A percentile compares a stretch with the other conserved stretches of the same genome.
Conservation (phyloP, 2,113 vertebrate genomes). For the Nicator chloris region DNA sequence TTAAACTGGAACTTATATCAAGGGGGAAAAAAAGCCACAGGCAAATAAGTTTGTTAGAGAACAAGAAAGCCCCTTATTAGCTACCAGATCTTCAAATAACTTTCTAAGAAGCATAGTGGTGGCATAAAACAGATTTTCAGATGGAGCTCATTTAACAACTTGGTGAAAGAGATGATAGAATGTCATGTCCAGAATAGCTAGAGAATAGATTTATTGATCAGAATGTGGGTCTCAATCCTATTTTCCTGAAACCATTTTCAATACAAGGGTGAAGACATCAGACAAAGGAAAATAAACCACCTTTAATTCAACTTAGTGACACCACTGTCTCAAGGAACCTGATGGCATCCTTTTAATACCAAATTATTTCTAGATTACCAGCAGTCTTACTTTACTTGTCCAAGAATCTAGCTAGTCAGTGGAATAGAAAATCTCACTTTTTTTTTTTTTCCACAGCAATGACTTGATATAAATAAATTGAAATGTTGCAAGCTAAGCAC, state of each 20-base stretch:
- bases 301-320: background rate
- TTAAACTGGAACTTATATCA: background rate
- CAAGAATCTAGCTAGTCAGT: background rate
- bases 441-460: conserved; percentile 37
- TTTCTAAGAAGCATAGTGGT: background rate
- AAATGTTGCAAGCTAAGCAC: conserved; percentile 72
- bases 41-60: background rate
- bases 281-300: conserved; percentile 1
- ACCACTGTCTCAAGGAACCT: background rate
- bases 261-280: background rate
- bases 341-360: background rate
- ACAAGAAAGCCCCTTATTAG: background rate
- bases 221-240: background rate
- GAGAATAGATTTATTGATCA: background rate
- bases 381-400: background rate
- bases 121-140: background rate
- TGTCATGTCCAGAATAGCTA: background rate
- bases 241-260: conserved; percentile 10
- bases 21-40: fast-evolving
- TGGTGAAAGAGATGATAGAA: background rate
- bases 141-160: background rate
- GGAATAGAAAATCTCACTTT: conserved; percentile 7
- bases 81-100: background rate
- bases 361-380: background rate
- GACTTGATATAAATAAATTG: conserved; percentile 63